Evolutionary conservation across 2,888 invertebrate genomes (phyloP).

Genomic region (Crocallis elinguaria): DNA sequence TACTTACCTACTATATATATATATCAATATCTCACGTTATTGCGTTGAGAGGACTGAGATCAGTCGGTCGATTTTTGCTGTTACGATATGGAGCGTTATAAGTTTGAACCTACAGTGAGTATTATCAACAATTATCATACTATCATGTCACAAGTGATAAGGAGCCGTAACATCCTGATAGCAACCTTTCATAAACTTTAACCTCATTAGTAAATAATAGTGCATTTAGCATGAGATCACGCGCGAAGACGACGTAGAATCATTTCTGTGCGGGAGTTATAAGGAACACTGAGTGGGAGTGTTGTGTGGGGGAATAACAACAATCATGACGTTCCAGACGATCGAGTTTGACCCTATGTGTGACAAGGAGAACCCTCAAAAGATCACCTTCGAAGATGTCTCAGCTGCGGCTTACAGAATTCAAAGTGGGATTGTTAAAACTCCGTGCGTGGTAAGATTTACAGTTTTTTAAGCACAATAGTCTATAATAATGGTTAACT

Average conservation of each 20-base stretch:
- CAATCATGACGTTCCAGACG: slow-evolving; percentile 74
- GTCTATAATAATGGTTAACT: too few species aligned
- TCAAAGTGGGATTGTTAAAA: slow-evolving; percentile 91
- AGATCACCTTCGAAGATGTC: slow-evolving; percentile 92
- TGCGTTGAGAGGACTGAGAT: slow-evolving; percentile 1
- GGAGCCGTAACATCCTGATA: slow-evolving; percentile 1
- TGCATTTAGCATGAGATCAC: slow-evolving; percentile 1
- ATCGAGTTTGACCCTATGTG: slow-evolving; percentile 85
- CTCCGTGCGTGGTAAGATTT: slow-evolving; percentile 91
- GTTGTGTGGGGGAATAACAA: slow-evolving; percentile 22
- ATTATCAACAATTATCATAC: not conserved
- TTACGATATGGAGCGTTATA: slow-evolving; percentile 54
- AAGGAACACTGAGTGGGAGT: slow-evolving; percentile 30
- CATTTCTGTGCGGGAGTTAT: slow-evolving; percentile 42
- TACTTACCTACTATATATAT: too few species aligned
- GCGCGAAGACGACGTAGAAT: slow-evolving; percentile 6
- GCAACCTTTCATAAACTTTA: slow-evolving; percentile 42
- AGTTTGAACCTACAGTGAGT: slow-evolving; percentile 52
- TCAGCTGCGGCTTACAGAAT: slow-evolving; percentile 96
- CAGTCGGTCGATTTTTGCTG: not conserved
- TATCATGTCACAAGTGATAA: not conserved
- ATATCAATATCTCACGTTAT: not conserved
- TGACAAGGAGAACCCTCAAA: slow-evolving; percentile 88
- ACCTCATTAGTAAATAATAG: slow-evolving; percentile 38
- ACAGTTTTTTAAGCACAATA: not conserved